Base-by-base conservation (phyloP, 2,888 invertebrate genomes). In the Lasioglossum marginatum region DNA sequence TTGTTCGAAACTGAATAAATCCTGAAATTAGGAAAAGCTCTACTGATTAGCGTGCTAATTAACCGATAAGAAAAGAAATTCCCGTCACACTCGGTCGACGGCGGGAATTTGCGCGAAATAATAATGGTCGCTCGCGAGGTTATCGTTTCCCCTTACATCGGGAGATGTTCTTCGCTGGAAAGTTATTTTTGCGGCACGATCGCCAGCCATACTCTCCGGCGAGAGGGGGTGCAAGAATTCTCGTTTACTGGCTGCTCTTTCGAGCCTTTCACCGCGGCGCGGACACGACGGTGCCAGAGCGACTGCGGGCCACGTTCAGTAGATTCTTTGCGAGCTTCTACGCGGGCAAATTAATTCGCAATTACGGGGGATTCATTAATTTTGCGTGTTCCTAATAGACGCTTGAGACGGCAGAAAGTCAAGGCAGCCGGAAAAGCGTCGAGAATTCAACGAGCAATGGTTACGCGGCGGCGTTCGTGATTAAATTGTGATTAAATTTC, bases 291-390 rank as follows among this genome's bases (percentile, higher is more conserved):
- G 16, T 45, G 45, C 5, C 45, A 71, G 83, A 77, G 57, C 45
- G 70, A 3, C 70, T 45, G 52, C 79, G 48, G 72, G 81, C 48
- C 81, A 63, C 84, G 83, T 83, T 87, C 72, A 60, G 77, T 52
- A 75, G 80, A 83, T 81, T 81, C 81, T 88, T 72, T 81, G 71
- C 83, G 79, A 57, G 80, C 48, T 71, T 75, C 77, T 70, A 66
- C 73, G 79, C 66, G 76, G 80, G 73, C 87, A 76, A 89, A 90
- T 90, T 88, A 89, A 88, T 90, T 90, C 78, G 82, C 73, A 90
- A 88, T 87, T 90, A 90, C 79, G 76, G 70, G 31, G 72, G 85
- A 88, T 85, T 88, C 88, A 80, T 85, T 89, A 86, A 85, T 87
- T 83, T 85, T 76, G 83, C 78, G 81, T 82, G 77, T 84, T 82